Percentiles rank a stretch among this genome's conserved stretches.
Evolutionary conservation across 2,888 invertebrate genomes (phyloP).

Genomic region (Imbricaverruca yamaguchii): DNA sequence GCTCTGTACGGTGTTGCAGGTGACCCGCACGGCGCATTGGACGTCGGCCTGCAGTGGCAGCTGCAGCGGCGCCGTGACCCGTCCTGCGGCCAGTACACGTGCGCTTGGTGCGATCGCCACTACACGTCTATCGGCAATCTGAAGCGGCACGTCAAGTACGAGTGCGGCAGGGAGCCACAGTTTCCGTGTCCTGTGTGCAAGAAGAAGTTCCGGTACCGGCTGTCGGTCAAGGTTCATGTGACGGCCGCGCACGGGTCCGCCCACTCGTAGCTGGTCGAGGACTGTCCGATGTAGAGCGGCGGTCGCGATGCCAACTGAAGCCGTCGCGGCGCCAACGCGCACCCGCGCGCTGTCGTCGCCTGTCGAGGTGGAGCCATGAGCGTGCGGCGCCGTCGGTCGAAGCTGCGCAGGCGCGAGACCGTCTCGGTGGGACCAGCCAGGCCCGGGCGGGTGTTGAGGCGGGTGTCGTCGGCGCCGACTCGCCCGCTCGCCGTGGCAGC

Average conservation of each 20-base stretch:
- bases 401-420: neutral
- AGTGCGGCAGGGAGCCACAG: slow-evolving; percentile 65
- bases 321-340: neutral
- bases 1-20: too few species aligned
- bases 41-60: too few species aligned
- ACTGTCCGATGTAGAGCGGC: neutral
- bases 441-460: too few species aligned
- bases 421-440: too few species aligned
- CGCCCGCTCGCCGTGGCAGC: too few species aligned
- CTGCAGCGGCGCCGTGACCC: neutral
- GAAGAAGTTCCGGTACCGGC: slow-evolving; percentile 32
- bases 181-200: slow-evolving; percentile 64
- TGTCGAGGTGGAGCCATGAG: too few species aligned
- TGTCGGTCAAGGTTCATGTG: slow-evolving; percentile 33
- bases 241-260: slow-evolving; percentile 28
- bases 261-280: neutral
- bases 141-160: slow-evolving; percentile 59
- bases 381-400: neutral
- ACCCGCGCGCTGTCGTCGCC: too few species aligned
- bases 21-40: too few species aligned
- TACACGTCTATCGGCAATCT: slow-evolving; percentile 46
- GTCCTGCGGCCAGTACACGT: slow-evolving; percentile 26
- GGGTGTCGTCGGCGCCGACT: too few species aligned
- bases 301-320: neutral
- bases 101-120: slow-evolving; percentile 31